These are phyloP conservation scores for Sciurus carolinensis DNA, from an alignment of 2,797 vertebrate genomes.

Conservation along the genomic window DNA sequence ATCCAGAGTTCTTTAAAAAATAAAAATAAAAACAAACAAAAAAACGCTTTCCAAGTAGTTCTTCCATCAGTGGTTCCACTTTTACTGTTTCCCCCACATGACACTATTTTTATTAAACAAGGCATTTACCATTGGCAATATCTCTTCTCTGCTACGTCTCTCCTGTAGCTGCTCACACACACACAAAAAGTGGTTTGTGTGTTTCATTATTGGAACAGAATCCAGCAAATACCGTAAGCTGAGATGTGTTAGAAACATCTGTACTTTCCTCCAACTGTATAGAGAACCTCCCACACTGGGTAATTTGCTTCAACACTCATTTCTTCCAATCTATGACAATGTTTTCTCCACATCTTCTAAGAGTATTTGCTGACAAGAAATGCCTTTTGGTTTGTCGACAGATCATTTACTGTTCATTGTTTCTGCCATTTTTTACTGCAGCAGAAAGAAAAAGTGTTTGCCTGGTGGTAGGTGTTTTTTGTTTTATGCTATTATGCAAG, in stretches of 20 bases:
- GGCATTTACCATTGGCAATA: conserved; percentile 11
- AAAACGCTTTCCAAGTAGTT: neutral
- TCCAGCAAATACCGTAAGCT: conserved; percentile 58
- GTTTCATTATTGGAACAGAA: conserved; percentile 61
- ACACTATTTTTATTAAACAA: conserved; percentile 64
- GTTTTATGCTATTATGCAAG: conserved; percentile 65
- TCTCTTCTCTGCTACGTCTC: conserved; percentile 26
- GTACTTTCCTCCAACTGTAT: neutral
- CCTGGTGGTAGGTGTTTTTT: conserved; percentile 57
- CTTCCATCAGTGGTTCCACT: neutral
- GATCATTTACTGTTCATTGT: conserved; percentile 81
- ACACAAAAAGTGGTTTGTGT: conserved; percentile 25
- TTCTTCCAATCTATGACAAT: conserved; percentile 24
- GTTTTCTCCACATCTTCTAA: conserved; percentile 54
- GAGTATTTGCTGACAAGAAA: conserved; percentile 78
- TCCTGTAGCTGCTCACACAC: conserved; percentile 11
- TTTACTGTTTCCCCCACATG: neutral
- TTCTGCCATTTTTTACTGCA: conserved; percentile 78
- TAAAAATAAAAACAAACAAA: neutral
- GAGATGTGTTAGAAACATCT: conserved; percentile 23
- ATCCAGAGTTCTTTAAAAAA: neutral
- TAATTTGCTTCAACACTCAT: conserved; percentile 58
- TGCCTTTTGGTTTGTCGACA: conserved; percentile 74
- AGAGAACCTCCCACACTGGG: conserved; percentile 73
- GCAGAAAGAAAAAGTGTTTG: conserved; percentile 68